Base-by-base conservation (phyloP, 1,140 invertebrate species). In the Drosophila neocordata region DNA sequence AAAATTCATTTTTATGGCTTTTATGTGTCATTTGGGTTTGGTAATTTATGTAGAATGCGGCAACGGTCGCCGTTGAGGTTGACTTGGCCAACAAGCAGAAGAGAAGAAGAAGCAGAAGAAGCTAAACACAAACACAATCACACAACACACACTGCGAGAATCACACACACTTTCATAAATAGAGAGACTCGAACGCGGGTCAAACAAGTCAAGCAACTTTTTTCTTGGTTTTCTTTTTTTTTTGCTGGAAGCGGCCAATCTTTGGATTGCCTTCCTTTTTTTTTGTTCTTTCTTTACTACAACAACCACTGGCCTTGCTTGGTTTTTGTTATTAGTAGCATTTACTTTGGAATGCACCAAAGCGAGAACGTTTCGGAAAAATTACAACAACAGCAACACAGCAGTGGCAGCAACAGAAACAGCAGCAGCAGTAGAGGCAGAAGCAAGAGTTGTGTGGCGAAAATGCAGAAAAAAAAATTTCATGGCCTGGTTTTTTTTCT, bases 321-420 rank as follows among this genome's bases (percentile, higher is more conserved):
- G 73, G 66, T 58, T 63, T 79, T 84, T 83, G 77, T 83, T 87
- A 88, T 87, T 87, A 88, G 83, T 87, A 87, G 83, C 83, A 87
- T 87, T 87, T 87, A 87, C 79, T 87, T 79, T 83, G 83, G 83
- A 87, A 87, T 87, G 83, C 83, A 88, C 85, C 81, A 88, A 79
- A 88, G 83, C 83, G 83, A 87, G 83, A 87, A 87, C 84, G 79
- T 83, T 88, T 87, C 69, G 78, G 62, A 79, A 82, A 88, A 88
- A 81, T 77, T 76, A 87, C 69, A 67, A 77, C 65, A 72, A 48
- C 48, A 27, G 60, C 41, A 48, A 48, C 70, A 77, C 65, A 71
- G 44, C 44, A 27, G 66, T 31, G 27, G 27, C 27, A 31, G 4
- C 27, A 31, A 31, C 72, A 75, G 71, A 60, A 60, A 69, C 57